Conservation (phyloP, 2,113 vertebrate genomes). For the Nerophis ophidion region DNA sequence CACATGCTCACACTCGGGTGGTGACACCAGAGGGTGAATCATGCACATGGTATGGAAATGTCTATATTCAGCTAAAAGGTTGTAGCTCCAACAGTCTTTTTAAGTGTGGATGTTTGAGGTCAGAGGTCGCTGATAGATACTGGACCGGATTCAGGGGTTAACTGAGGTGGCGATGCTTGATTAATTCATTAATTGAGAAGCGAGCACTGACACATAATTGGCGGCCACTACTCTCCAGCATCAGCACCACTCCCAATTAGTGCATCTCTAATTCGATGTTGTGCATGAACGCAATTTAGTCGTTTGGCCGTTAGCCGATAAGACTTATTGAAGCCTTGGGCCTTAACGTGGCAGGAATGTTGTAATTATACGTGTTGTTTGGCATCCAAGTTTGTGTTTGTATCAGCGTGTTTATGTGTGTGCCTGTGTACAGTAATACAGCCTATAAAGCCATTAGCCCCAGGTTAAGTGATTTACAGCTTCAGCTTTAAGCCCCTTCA, state of each 20-base stretch:
- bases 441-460: constrained; percentile 67
- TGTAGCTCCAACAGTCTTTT: too few species aligned
- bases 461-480: constrained; percentile 72
- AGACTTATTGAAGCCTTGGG: constrained; percentile 38
- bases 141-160: not conserved
- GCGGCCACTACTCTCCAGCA: constrained; percentile 8
- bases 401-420: constrained; percentile 11
- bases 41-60: not conserved
- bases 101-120: too few species aligned
- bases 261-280: constrained; percentile 43
- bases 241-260: constrained; percentile 22
- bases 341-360: constrained; percentile 22
- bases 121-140: not conserved
- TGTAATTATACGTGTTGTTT: constrained; percentile 19
- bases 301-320: constrained; percentile 50
- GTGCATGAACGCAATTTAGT: constrained; percentile 40
- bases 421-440: constrained; percentile 27
- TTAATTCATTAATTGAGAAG: not conserved
- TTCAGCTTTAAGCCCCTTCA: constrained; percentile 53
- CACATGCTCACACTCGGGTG: not conserved
- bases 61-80: too few species aligned
- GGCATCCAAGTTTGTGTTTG: constrained; percentile 33
- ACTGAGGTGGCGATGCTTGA: not conserved
- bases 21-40: constrained; percentile 26
- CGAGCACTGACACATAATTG: not conserved